phyloP scores from a whole-genome alignment of 2,797 vertebrate genomes.

The Coluber constrictor region DNA sequence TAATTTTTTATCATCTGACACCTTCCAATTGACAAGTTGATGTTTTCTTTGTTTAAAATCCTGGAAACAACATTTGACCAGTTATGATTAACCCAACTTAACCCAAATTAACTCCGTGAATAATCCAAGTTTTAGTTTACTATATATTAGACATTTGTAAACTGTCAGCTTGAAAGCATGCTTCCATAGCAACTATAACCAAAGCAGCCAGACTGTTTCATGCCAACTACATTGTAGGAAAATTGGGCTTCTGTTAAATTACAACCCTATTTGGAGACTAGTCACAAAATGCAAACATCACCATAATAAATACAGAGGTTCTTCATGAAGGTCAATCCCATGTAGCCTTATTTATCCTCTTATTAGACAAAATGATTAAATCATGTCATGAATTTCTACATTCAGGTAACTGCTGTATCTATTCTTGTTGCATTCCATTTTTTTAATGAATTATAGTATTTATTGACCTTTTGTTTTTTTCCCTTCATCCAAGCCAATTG shows the following conservation, averaged over 20 bases:
- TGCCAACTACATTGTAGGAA: not conserved
- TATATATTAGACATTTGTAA: not conserved
- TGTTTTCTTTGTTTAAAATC: not conserved
- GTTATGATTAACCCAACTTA: not conserved
- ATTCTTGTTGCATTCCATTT: constrained; percentile 33
- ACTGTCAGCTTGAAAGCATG: not conserved
- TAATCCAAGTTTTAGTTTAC: not conserved
- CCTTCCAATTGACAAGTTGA: not conserved
- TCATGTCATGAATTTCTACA: not conserved
- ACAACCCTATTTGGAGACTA: not conserved
- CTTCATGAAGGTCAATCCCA: not conserved
- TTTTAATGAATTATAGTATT: constrained; percentile 45
- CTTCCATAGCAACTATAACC: not conserved
- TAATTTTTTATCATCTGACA: not conserved
- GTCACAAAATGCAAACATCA: not conserved
- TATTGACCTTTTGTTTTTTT: constrained; percentile 30
- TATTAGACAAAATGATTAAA: constrained; percentile 3
- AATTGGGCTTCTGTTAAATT: not conserved
- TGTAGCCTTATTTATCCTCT: not conserved
- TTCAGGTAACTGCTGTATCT: not conserved
- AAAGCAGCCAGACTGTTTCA: not conserved
- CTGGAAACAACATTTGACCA: not conserved
- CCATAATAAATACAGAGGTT: not conserved
- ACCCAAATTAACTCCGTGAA: not conserved
- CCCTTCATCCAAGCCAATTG: constrained; percentile 42